Percentiles rank a stretch among this genome's conserved stretches.
phyloP scores from a whole-genome alignment of 2,888 invertebrate species.

The Rapana venosa region DNA sequence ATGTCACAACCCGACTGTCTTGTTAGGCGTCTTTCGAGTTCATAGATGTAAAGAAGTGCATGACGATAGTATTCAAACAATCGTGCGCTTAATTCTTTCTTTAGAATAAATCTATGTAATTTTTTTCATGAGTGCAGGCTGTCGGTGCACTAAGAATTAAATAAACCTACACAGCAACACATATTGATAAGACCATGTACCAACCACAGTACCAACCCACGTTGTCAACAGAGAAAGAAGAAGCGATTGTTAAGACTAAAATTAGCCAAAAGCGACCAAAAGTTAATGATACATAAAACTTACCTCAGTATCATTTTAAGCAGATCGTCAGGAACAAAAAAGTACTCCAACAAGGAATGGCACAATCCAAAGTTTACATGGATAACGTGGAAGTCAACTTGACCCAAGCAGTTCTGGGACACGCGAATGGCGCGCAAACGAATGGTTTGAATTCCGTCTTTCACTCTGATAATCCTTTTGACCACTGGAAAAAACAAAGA shows the following conservation, averaged over 20 bases:
- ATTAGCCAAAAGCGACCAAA: neutral
- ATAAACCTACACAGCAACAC: neutral
- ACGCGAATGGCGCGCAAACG: conserved; percentile 53
- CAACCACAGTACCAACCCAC: conserved; percentile 20
- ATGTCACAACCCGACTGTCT: too few species aligned
- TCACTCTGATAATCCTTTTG: conserved; percentile 36
- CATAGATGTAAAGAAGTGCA: too few species aligned
- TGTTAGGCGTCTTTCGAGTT: too few species aligned
- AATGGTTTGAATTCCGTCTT: conserved; percentile 49
- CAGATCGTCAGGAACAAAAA: neutral
- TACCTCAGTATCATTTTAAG: conserved; percentile 33
- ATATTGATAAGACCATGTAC: neutral
- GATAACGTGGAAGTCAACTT: conserved; percentile 50
- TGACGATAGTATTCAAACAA: too few species aligned
- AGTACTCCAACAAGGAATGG: conserved; percentile 36
- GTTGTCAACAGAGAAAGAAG: conserved; percentile 41
- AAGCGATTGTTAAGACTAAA: neutral
- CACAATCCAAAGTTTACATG: conserved; percentile 47
- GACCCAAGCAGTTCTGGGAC: conserved; percentile 48
- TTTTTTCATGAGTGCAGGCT: neutral
- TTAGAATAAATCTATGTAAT: too few species aligned
- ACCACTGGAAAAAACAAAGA: conserved; percentile 27
- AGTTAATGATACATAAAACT: neutral
- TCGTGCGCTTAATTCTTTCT: too few species aligned
- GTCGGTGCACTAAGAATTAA: neutral